Base-by-base conservation (phyloP, 1,140 invertebrate species). In the Zaprionus inermis region DNA sequence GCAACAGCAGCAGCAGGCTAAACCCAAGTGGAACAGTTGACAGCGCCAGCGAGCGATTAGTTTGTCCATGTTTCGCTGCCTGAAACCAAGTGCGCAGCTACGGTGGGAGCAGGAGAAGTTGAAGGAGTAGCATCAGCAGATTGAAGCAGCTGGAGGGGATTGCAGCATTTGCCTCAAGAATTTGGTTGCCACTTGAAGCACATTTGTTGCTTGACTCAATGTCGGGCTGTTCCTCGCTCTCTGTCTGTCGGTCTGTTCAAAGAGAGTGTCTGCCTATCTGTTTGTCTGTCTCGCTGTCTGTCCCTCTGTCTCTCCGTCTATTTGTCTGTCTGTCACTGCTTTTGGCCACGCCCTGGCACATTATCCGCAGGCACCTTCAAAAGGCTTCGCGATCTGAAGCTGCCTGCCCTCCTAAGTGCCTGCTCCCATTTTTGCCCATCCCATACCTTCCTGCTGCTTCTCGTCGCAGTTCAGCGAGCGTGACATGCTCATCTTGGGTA, bases 401-500 rank as follows among this genome's bases (percentile, higher is more conserved):
- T 44, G n/a, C 38, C n/a, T 44, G 38, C 38, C 61, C 36, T 72
- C 72, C 56, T 67, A 78, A 86, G 79, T 86, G 83, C 71, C 78
- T 86, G 82, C 76, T n/a, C 38, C 18, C 10, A 14, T 44, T 46
- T n/a, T 28, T 7, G n/a, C 57, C 24, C 24, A 5, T 5, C 24
- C 24, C 24, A 3, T 28, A 0, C 24, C 24, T 2, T 20, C 4
- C 58, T 20, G 16, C 41, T 60, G 12, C 44, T 55, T 4, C 41
- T 60, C 44, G 83, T 88, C 80, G 69, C 84, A 89, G 84, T 75
- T 78, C 84, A 88, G 84, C 80, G 84, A 88, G 84, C 84, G 79
- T 88, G 84, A 88, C 84, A 89, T 88, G 84, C 76, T 78, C 86
- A 86, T 88, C 83, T 73, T 89, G 69, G 76, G 67, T 70, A 56